Evolutionary conservation across 2,113 vertebrate genomes (phyloP).

Genomic region (Gasterosteus nipponicus): DNA sequence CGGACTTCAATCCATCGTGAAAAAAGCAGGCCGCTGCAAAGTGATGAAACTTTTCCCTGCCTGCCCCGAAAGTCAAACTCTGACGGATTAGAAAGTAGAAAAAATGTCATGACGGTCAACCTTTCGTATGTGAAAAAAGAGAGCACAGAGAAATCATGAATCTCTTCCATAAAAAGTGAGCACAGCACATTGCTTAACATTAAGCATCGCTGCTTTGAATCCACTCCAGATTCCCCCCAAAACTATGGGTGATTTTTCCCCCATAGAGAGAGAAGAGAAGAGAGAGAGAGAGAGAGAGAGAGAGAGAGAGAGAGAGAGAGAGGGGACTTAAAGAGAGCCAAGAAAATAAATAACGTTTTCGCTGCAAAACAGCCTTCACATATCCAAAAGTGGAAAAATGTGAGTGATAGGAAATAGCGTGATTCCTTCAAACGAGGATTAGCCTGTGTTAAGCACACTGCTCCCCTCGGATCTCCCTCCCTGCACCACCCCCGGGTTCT

Average conservation of each 20-base stretch:
- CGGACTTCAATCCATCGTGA: slow-evolving; percentile 71
- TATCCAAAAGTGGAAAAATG: slow-evolving; percentile 25
- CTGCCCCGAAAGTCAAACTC: slow-evolving; percentile 65
- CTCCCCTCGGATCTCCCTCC: slow-evolving; percentile 33
- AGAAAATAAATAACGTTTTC: slow-evolving; percentile 50
- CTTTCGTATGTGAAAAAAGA: slow-evolving; percentile 43
- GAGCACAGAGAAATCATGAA: slow-evolving; percentile 56
- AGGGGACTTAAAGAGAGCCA: slow-evolving; percentile 33
- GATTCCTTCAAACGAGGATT: slow-evolving; percentile 58
- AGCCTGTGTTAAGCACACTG: slow-evolving; percentile 34
- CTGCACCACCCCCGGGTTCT: slow-evolving; percentile 54
- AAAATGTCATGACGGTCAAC: slow-evolving; percentile 40
- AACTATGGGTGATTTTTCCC: slow-evolving; percentile 37
- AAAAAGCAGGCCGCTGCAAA: slow-evolving; percentile 43
- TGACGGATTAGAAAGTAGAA: slow-evolving; percentile 69
- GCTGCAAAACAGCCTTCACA: slow-evolving; percentile 54
- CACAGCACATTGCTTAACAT: slow-evolving; percentile 52
- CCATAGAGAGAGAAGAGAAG: slow-evolving; percentile 14
- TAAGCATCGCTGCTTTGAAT: slow-evolving; percentile 54
- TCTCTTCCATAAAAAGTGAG: slow-evolving; percentile 59
- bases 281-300: slow-evolving; percentile 19
- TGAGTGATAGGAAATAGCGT: slow-evolving; percentile 41
- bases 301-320: neutral
- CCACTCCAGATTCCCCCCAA: slow-evolving; percentile 47
- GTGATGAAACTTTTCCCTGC: slow-evolving; percentile 63